These are phyloP conservation scores for Eristalinus sepulchralis DNA, from an alignment of 2,888 invertebrate species.

Conservation along the genomic window DNA sequence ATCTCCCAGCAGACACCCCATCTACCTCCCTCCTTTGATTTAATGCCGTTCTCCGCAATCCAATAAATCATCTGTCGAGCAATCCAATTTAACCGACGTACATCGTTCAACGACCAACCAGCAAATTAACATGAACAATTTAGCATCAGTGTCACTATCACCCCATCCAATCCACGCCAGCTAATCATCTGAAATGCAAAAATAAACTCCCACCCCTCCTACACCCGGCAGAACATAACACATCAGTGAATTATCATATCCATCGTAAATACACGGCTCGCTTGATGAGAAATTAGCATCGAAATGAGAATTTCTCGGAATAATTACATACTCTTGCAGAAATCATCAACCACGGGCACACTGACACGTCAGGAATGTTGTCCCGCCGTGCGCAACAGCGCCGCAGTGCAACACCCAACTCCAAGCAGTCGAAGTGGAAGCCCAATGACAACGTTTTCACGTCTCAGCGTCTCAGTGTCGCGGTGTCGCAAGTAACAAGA, in stretches of 20 bases:
- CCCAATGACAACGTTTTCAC: conserved; percentile 45
- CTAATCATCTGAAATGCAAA: conserved; percentile 21
- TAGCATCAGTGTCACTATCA: background rate
- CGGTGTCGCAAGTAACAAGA: conserved; percentile 59
- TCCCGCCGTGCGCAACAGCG: conserved; percentile 25
- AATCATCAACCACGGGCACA: conserved; percentile 20
- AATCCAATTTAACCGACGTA: background rate
- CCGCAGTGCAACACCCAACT: conserved; percentile 52
- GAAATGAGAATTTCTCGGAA: conserved; percentile 64
- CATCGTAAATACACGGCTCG: conserved; percentile 48
- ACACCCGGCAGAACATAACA: background rate
- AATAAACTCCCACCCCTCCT: background rate
- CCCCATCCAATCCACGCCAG: background rate
- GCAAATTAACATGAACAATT: background rate
- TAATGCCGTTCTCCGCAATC: background rate
- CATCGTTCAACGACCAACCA: background rate
- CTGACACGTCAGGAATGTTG: conserved; percentile 48
- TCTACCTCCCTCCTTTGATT: background rate
- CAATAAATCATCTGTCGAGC: background rate
- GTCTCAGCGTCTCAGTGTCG: conserved; percentile 37
- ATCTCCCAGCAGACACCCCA: background rate
- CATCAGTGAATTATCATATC: conserved; percentile 41
- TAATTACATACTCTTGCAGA: conserved; percentile 50
- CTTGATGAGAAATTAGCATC: conserved; percentile 67
- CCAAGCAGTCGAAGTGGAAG: background rate